These are phyloP conservation scores for Drosophila pegasa DNA, from an alignment of 2,888 invertebrate species.

Conservation along the genomic window DNA sequence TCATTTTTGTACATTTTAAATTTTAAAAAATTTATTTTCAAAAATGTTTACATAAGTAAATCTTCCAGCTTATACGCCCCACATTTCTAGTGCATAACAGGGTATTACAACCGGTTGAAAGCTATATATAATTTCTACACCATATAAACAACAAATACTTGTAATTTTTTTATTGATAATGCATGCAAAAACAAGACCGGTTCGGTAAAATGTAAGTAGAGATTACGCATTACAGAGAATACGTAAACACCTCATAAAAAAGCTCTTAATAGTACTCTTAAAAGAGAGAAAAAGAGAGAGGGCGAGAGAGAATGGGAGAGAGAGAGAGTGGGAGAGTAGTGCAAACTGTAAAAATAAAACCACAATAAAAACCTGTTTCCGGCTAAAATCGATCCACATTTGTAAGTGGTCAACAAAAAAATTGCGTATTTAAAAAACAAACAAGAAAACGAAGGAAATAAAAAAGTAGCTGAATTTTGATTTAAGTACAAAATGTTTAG, in stretches of 20 bases:
- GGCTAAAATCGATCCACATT: slow-evolving; percentile 10
- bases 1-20: too few species aligned
- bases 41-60: too few species aligned
- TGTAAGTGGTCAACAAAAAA: slow-evolving; percentile 1
- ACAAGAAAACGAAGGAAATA: background rate
- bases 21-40: too few species aligned
- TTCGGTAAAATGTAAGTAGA: slow-evolving; percentile 7
- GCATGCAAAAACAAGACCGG: slow-evolving; percentile 27
- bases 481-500: slow-evolving; percentile 13
- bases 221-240: slow-evolving; percentile 5
- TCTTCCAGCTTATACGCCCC: background rate
- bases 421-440: background rate
- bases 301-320: background rate
- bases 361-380: slow-evolving; percentile 14
- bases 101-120: slow-evolving; percentile 61
- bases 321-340: background rate
- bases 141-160: slow-evolving; percentile 40
- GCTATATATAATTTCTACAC: slow-evolving; percentile 28
- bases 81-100: background rate
- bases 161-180: slow-evolving; percentile 16
- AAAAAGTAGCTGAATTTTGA: slow-evolving; percentile 13
- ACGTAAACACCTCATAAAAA: background rate
- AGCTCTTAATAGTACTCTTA: slow-evolving; percentile 15
- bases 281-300: background rate
- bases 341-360: background rate